A percentile compares a stretch with the other conserved stretches of the same genome.
These are phyloP conservation scores for Rhinella marina DNA, from an alignment of 2,797 vertebrate genomes.

Conservation along the genomic window DNA sequence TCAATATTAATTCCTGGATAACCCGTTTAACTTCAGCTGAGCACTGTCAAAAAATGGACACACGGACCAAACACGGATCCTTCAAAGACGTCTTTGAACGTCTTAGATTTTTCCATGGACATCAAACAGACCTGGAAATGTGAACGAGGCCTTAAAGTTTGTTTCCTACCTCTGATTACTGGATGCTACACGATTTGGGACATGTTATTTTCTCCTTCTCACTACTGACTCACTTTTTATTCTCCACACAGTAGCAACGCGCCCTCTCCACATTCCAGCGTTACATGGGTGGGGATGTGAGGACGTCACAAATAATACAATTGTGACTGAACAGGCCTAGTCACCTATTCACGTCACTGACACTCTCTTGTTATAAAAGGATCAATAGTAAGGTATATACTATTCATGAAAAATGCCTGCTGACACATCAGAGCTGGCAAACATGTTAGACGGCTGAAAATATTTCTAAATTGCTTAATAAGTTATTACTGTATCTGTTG, in stretches of 20 bases:
- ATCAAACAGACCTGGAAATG: no score
- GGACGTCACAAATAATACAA: slow-evolving; percentile 18
- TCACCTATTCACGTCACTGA: slow-evolving; percentile 38
- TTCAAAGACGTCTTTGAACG: no score
- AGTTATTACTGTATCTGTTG: slow-evolving; percentile 5
- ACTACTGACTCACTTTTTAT: slow-evolving; percentile 35
- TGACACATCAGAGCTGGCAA: slow-evolving; percentile 29
- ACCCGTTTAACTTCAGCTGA: no score
- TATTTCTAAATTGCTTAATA: slow-evolving; percentile 42
- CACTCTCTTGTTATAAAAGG: slow-evolving; percentile 29
- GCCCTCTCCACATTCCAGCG: slow-evolving; percentile 54
- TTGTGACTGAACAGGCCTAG: slow-evolving; percentile 52
- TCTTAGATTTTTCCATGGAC: no score
- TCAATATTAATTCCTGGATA: no score
- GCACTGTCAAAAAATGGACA: no score
- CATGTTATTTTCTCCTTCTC: slow-evolving; percentile 25
- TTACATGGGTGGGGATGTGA: slow-evolving; percentile 32
- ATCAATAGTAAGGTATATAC: slow-evolving; percentile 27
- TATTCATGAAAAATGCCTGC: not conserved
- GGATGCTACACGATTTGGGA: slow-evolving; percentile 41
- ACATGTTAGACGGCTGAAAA: slow-evolving; percentile 35
- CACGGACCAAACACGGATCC: no score
- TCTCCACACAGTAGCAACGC: slow-evolving; percentile 28
- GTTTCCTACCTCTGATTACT: slow-evolving; percentile 11
- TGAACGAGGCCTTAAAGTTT: slow-evolving; percentile 2